Percentiles rank a stretch among this genome's conserved stretches.
Conservation (phyloP, 1,140 invertebrate species). For the Prorops nasuta region DNA sequence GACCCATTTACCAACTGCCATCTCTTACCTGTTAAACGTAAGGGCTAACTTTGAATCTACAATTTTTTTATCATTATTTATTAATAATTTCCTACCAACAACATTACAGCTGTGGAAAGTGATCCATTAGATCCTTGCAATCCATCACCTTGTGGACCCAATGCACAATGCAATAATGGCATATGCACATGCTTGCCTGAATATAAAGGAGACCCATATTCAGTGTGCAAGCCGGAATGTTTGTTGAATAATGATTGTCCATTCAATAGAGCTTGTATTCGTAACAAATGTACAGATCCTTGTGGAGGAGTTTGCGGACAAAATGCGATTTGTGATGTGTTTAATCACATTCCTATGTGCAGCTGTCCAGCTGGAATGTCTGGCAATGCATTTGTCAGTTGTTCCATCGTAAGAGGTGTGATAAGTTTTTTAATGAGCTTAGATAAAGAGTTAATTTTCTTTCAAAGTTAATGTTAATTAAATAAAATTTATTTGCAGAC, state of each 20-base stretch:
- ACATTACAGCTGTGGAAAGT: not conserved
- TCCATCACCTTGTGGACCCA: slow-evolving; percentile 53
- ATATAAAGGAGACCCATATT: no score
- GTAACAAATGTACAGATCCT: slow-evolving; percentile 64
- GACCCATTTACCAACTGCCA: slow-evolving; percentile 60
- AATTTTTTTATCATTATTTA: no score
- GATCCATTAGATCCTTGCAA: slow-evolving; percentile 33
- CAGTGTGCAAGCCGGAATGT: slow-evolving; percentile 68
- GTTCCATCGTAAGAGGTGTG: slow-evolving; percentile 49
- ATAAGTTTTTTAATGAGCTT: no score
- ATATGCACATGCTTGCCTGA: no score
- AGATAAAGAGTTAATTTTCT: no score
- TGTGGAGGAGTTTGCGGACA: slow-evolving; percentile 65
- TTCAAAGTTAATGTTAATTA: no score
- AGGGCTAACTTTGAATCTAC: no score
- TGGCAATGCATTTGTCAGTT: slow-evolving; percentile 65
- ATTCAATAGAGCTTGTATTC: slow-evolving; percentile 62
- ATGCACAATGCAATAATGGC: no score
- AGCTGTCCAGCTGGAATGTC: slow-evolving; percentile 67
- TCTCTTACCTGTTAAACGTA: slow-evolving; percentile 38
- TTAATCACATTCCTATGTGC: no score
- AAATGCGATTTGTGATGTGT: no score
- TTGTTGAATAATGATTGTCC: slow-evolving; percentile 67
- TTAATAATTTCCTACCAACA: not conserved
- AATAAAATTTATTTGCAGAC: no score